Evolutionary conservation across 2,797 vertebrate species (phyloP).

Genomic region (Xiphophorus birchmanni): DNA sequence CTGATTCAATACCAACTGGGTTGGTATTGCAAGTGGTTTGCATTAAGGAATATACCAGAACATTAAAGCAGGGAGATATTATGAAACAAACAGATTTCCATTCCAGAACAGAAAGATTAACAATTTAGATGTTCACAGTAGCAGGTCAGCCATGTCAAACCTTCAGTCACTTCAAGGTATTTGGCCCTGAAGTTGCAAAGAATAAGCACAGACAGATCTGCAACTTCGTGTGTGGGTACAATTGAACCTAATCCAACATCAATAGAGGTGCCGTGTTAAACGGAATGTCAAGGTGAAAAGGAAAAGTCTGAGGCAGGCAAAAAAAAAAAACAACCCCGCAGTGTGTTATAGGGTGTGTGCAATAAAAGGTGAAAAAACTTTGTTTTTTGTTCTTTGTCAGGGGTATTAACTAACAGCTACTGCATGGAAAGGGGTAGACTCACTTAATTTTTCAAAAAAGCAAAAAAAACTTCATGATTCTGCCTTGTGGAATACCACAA

Average conservation of each 20-base stretch:
- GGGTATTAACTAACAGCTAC: constrained; percentile 55
- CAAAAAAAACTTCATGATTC: constrained; percentile 76
- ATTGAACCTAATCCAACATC: constrained; percentile 61
- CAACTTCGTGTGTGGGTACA: constrained; percentile 50
- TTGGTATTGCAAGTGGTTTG: background rate
- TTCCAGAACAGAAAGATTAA: background rate
- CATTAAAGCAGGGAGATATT: no score
- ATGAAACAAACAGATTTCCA: constrained; percentile 7
- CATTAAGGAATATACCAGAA: background rate
- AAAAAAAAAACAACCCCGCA: constrained; percentile 10
- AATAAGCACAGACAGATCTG: constrained; percentile 28
- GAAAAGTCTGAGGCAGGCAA: constrained; percentile 48
- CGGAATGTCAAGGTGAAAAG: constrained; percentile 42
- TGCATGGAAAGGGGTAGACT: constrained; percentile 63
- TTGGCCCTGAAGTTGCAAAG: constrained; percentile 29
- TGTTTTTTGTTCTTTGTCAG: constrained; percentile 58
- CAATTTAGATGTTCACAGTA: constrained; percentile 31
- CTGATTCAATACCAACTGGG: no score
- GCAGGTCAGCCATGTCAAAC: constrained; percentile 47
- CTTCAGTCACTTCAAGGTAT: constrained; percentile 32
- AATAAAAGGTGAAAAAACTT: constrained; percentile 36
- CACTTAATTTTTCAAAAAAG: constrained; percentile 28
- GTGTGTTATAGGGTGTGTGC: constrained; percentile 55
- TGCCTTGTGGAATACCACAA: constrained; percentile 57
- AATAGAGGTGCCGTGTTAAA: constrained; percentile 57